These are phyloP conservation scores for Rattus norvegicus DNA, from an alignment of 2,113 vertebrate genomes.

Conservation along the genomic window DNA sequence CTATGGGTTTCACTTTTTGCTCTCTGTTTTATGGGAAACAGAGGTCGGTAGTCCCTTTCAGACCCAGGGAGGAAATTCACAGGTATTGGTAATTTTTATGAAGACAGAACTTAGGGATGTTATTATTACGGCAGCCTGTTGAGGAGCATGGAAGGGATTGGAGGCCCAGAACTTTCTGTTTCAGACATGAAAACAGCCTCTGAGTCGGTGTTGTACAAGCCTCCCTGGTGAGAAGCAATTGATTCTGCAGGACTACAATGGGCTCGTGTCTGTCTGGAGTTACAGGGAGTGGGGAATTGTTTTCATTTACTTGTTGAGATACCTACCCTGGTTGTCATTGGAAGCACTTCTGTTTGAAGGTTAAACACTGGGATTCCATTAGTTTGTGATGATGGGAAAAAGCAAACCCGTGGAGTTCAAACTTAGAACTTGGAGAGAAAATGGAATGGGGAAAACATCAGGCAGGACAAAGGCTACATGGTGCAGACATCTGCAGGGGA, in stretches of 20 bases:
- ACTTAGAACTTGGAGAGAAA: background rate
- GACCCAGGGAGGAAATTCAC: background rate
- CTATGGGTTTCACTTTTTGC: background rate
- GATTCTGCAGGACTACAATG: background rate
- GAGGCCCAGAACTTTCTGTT: background rate
- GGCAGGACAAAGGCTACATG: fast-evolving
- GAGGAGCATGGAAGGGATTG: background rate
- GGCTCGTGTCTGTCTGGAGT: background rate
- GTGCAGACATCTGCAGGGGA: too few relatives aligned
- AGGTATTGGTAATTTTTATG: background rate
- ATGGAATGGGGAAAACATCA: background rate
- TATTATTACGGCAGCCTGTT: background rate
- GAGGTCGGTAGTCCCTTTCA: background rate
- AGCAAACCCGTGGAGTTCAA: background rate
- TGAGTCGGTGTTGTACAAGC: background rate
- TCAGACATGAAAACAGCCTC: background rate
- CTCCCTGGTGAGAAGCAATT: background rate
- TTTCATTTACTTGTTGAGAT: background rate
- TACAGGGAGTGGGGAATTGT: background rate
- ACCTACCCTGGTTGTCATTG: background rate
- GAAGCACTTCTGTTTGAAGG: background rate
- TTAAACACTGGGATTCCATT: background rate
- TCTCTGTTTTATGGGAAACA: background rate
- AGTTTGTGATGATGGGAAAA: background rate
- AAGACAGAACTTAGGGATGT: background rate